phyloP scores from a whole-genome alignment of 2,113 vertebrate species.

The Nesospiza acunhae region DNA sequence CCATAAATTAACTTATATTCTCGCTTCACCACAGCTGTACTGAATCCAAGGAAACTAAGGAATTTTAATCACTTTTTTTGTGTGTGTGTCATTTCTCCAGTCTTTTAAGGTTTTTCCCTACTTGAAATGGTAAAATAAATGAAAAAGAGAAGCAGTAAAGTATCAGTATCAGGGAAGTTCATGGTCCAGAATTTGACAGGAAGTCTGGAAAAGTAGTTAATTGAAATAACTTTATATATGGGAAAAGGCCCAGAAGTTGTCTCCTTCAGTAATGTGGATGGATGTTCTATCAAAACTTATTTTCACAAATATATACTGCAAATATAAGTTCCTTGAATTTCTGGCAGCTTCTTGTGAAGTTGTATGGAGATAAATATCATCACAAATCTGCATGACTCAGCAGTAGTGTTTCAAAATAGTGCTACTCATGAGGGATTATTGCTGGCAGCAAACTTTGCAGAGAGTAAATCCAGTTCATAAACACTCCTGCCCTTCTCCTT shows the following conservation, averaged over 20 bases:
- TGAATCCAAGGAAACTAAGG: neutral
- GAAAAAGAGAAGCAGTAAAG: neutral
- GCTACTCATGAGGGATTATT: neutral
- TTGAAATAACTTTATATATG: neutral
- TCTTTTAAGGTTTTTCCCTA: neutral
- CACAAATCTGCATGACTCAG: neutral
- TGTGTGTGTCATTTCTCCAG: neutral
- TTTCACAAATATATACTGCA: neutral
- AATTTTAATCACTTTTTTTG: neutral
- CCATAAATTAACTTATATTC: neutral
- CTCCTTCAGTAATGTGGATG: neutral
- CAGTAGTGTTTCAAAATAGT: constrained; percentile 32
- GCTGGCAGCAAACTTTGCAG: constrained; percentile 10
- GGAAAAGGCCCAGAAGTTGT: neutral
- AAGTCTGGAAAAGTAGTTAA: neutral
- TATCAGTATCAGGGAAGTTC: neutral
- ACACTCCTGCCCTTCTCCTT: neutral
- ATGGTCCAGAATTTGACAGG: neutral
- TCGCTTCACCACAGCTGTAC: neutral
- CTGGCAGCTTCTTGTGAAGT: neutral
- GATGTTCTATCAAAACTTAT: neutral
- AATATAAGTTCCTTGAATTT: neutral
- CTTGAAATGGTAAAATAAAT: neutral
- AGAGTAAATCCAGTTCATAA: neutral
- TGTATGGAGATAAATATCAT: neutral